These are phyloP conservation scores for Gasterosteus nipponicus DNA, from an alignment of 2,113 vertebrate species.

Conservation along the genomic window DNA sequence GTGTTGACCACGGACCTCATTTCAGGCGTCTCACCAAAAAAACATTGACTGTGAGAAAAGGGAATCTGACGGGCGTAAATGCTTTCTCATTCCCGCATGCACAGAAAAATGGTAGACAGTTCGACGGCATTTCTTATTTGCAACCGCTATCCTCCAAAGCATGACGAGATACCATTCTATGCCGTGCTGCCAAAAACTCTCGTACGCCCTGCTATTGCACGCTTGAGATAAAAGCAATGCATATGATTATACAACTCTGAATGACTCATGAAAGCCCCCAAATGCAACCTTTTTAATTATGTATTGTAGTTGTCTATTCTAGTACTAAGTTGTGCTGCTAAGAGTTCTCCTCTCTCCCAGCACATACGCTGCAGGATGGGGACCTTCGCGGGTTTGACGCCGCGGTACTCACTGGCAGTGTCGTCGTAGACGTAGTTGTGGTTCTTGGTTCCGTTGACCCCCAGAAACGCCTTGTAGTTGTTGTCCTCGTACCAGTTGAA, in stretches of 20 bases:
- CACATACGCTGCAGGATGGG: not conserved
- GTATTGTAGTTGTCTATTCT: not conserved
- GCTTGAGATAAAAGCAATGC: not conserved
- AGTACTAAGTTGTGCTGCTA: no score
- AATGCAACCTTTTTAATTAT: not conserved
- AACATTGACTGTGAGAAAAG: not conserved
- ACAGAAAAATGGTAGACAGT: not conserved
- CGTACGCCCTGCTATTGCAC: not conserved
- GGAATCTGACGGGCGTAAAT: not conserved
- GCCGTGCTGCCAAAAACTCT: not conserved
- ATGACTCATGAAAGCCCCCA: not conserved
- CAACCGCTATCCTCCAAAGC: not conserved
- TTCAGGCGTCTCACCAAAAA: not conserved
- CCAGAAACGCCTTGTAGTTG: slow-evolving; percentile 97
- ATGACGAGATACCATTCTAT: not conserved
- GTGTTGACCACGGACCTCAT: not conserved
- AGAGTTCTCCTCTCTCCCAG: no score
- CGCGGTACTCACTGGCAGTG: slow-evolving; percentile 86
- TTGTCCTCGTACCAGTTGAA: slow-evolving; percentile 99
- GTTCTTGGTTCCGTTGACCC: slow-evolving; percentile 88
- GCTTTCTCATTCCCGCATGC: not conserved
- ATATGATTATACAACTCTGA: not conserved
- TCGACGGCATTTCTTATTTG: not conserved
- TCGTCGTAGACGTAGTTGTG: slow-evolving; percentile 87
- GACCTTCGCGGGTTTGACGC: not conserved